Evolutionary conservation across 2,113 vertebrate species (phyloP).

Genomic region (Phyllopteryx taeniolatus): DNA sequence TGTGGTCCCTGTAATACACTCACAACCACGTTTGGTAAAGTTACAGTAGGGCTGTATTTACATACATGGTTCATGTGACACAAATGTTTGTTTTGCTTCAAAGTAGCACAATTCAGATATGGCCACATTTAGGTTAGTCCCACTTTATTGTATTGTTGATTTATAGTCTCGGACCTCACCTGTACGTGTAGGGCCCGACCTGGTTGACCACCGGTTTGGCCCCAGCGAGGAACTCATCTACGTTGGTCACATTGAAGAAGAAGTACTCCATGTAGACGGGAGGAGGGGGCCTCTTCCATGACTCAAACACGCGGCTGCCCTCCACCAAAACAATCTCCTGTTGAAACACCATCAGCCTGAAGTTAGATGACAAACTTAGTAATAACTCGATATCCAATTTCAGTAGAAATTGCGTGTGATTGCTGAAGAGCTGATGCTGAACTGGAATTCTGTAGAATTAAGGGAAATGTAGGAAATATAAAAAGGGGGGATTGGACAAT

Average conservation of each 20-base stretch:
- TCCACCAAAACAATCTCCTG: slow-evolving; percentile 87
- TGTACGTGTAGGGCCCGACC: slow-evolving; percentile 90
- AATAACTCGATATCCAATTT: background rate
- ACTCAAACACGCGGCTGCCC: slow-evolving; percentile 82
- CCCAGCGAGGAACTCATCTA: slow-evolving; percentile 77
- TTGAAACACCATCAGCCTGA: slow-evolving; percentile 17
- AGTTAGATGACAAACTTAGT: background rate
- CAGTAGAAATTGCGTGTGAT: too few species aligned
- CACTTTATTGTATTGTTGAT: background rate
- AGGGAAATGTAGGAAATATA: too few species aligned
- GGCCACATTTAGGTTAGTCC: background rate
- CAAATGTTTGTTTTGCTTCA: too few species aligned
- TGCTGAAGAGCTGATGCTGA: too few species aligned
- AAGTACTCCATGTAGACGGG: slow-evolving; percentile 91
- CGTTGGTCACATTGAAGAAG: slow-evolving; percentile 91
- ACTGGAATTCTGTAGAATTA: too few species aligned
- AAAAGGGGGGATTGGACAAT: too few species aligned
- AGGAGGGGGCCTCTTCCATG: slow-evolving; percentile 87
- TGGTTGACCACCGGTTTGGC: slow-evolving; percentile 76
- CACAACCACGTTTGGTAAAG: background rate
- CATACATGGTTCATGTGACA: background rate
- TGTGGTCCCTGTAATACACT: background rate
- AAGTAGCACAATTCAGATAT: too few species aligned
- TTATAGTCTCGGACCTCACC: slow-evolving; percentile 64
- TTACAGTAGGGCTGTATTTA: background rate